Evolutionary conservation across 92 coral and sea anemone species (phyloP).

Genomic region (Actinernus sp.): DNA sequence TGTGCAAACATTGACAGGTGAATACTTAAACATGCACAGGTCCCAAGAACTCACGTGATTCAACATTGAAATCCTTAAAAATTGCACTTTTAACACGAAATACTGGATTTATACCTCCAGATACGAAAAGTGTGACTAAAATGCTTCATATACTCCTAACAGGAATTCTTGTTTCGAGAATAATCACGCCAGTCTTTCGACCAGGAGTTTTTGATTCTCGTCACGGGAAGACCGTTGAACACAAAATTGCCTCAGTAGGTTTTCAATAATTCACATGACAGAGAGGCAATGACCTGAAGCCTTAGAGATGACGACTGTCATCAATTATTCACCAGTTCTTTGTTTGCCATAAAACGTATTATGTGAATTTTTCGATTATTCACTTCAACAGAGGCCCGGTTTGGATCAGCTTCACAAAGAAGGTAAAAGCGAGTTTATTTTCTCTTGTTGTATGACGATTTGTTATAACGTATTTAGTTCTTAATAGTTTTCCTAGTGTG

Average conservation of each 20-base stretch:
- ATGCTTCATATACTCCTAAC: too few relatives aligned
- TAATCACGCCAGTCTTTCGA: too few relatives aligned
- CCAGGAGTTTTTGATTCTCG: too few relatives aligned
- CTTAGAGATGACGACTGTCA: constrained; percentile 62
- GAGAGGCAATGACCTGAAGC: constrained; percentile 69
- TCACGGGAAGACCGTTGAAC: constrained; percentile 19
- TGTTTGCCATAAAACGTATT: constrained; percentile 88
- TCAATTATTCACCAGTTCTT: constrained; percentile 65
- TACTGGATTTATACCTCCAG: too few relatives aligned
- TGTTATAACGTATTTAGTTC: too few relatives aligned
- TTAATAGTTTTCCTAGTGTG: too few relatives aligned
- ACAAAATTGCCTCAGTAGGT: constrained; percentile 50
- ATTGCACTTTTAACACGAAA: too few relatives aligned
- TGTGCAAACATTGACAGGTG: not conserved
- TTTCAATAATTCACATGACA: constrained; percentile 66
- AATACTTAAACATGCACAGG: constrained; percentile 1
- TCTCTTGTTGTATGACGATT: too few relatives aligned
- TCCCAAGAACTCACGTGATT: not conserved
- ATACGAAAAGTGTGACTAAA: too few relatives aligned
- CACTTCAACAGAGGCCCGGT: constrained; percentile 75
- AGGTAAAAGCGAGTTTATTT: too few relatives aligned
- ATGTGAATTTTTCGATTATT: constrained; percentile 68
- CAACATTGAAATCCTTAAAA: not conserved
- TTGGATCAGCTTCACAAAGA: constrained; percentile 48
- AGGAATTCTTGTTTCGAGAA: too few relatives aligned